Conservation (phyloP, 2,113 vertebrate species). For the Barnardius zonarius region DNA sequence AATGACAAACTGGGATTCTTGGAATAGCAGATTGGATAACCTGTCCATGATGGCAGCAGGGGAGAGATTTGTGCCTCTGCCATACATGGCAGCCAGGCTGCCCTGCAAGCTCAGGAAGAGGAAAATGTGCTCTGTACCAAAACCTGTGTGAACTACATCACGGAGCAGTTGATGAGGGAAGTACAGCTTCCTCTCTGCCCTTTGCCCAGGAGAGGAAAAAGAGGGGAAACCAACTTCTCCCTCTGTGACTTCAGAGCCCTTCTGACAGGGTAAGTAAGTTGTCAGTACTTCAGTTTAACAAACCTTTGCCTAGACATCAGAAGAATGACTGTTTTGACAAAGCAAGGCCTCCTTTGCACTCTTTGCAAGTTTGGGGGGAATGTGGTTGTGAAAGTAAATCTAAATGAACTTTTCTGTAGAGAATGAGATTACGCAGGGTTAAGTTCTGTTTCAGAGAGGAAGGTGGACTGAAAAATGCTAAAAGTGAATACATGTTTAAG, state of each 20-base stretch:
- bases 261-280: neutral
- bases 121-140: neutral
- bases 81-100: neutral
- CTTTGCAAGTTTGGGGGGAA: accelerated
- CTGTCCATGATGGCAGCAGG: neutral
- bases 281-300: neutral
- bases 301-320: neutral
- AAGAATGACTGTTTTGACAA: neutral
- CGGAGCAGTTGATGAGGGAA: accelerated
- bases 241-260: neutral
- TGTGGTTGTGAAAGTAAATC: neutral
- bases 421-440: accelerated
- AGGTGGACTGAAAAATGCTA: neutral
- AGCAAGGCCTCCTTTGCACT: neutral
- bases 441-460: neutral
- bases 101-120: accelerated
- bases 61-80: neutral
- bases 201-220: neutral
- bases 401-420: neutral
- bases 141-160: neutral
- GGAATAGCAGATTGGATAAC: neutral
- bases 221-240: neutral
- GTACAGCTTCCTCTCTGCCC: neutral
- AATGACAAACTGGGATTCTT: neutral
- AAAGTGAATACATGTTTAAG: neutral